phyloP scores from a whole-genome alignment of 1,140 invertebrate species.

The Magallana angulata region DNA sequence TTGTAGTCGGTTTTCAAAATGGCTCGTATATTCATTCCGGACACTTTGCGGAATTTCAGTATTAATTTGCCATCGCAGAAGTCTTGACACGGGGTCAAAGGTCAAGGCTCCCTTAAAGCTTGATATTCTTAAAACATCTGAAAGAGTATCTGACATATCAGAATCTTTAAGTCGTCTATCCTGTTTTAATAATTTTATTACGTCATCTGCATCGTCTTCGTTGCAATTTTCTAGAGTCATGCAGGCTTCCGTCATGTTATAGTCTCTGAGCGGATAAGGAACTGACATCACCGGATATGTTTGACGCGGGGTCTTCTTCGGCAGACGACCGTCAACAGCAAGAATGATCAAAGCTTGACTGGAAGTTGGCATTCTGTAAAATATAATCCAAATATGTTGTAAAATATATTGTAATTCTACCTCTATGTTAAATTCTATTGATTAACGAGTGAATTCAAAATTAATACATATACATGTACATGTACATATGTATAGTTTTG shows the following conservation, averaged over 20 bases:
- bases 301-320: slow-evolving; percentile 31
- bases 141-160: slow-evolving; percentile 9
- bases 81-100: slow-evolving; percentile 49
- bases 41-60: slow-evolving; percentile 1
- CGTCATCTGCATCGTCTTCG: slow-evolving; percentile 32
- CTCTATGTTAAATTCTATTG: no score
- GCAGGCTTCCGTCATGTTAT: slow-evolving; percentile 49
- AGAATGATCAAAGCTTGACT: slow-evolving; percentile 57
- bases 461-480: no score
- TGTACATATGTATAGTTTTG: no score
- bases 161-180: neutral
- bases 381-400: neutral
- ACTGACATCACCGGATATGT: slow-evolving; percentile 51
- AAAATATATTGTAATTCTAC: neutral
- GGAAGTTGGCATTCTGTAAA: slow-evolving; percentile 52
- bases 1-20: neutral
- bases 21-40: neutral
- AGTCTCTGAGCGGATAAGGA: slow-evolving; percentile 50
- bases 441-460: no score
- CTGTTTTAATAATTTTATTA: slow-evolving; percentile 20
- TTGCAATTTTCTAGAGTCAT: slow-evolving; percentile 41
- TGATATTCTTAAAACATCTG: slow-evolving; percentile 45
- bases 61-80: slow-evolving; percentile 55
- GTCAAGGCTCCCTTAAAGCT: slow-evolving; percentile 48
- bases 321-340: slow-evolving; percentile 52